These are phyloP conservation scores for Mechanitis mazaeus DNA, from an alignment of 2,888 invertebrate species.

Conservation along the genomic window DNA sequence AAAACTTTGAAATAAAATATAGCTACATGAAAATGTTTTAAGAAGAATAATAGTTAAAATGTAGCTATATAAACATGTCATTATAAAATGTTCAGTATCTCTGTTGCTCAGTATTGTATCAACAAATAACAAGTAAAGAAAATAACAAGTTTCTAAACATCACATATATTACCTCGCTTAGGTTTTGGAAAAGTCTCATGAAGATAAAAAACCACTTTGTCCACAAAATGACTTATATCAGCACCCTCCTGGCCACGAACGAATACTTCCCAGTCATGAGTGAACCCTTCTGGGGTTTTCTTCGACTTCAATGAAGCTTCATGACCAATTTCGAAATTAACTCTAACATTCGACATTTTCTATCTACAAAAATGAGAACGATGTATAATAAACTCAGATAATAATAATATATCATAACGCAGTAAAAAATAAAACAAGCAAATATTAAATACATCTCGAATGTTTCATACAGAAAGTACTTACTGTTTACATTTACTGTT, in stretches of 20 bases:
- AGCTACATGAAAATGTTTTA: neutral
- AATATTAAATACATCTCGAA: conserved; percentile 25
- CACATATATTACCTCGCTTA: conserved; percentile 82
- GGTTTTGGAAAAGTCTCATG: conserved; percentile 96
- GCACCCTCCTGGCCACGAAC: conserved; percentile 92
- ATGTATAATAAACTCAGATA: conserved; percentile 13
- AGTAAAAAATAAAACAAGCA: conserved; percentile 22
- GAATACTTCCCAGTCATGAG: conserved; percentile 98
- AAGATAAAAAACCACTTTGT: conserved; percentile 92
- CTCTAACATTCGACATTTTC: conserved; percentile 71
- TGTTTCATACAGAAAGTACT: conserved; percentile 16
- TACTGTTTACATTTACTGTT: conserved; percentile 12
- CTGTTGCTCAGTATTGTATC: neutral
- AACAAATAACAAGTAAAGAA: conserved; percentile 15
- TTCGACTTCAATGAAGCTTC: conserved; percentile 88
- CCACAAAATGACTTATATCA: conserved; percentile 93
- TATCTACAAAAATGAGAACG: conserved; percentile 35
- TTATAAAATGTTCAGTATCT: neutral
- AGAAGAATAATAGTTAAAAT: neutral
- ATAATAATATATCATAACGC: conserved; percentile 15
- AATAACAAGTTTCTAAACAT: conserved; percentile 8
- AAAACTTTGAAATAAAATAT: neutral
- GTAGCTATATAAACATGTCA: conserved; percentile 1
- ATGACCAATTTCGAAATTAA: conserved; percentile 95
- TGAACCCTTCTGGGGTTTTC: conserved; percentile 92